Percentiles rank a stretch among this genome's conserved stretches.
Conservation (phyloP, 2,113 vertebrate species). For the Gambusia affinis region DNA sequence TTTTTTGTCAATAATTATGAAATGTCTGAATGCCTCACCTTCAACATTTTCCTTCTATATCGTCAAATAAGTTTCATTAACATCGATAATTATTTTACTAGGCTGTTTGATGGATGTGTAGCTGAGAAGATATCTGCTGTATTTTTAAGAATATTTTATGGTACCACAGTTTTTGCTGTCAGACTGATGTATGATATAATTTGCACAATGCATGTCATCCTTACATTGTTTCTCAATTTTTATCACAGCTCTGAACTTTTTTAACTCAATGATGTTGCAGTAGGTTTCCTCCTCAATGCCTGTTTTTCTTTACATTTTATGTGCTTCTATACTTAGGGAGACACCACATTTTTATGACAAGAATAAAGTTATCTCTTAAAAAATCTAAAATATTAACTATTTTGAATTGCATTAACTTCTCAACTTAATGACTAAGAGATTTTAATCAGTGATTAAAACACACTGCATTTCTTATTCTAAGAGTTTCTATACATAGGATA, state of each 20-base stretch:
- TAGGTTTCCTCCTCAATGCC: constrained; percentile 44
- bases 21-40: constrained; percentile 59
- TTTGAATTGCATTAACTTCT: not conserved
- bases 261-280: constrained; percentile 24
- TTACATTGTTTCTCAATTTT: constrained; percentile 35
- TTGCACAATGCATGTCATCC: constrained; percentile 44
- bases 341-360: constrained; percentile 67
- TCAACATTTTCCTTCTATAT: constrained; percentile 39
- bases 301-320: constrained; percentile 51
- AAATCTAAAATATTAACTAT: constrained; percentile 44
- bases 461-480: too few species aligned
- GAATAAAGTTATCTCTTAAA: constrained; percentile 54
- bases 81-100: constrained; percentile 9
- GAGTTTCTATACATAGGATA: too few species aligned
- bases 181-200: constrained; percentile 19
- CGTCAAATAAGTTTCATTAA: constrained; percentile 31
- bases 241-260: constrained; percentile 26
- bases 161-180: constrained; percentile 42
- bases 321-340: constrained; percentile 59
- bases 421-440: not conserved
- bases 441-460: not conserved
- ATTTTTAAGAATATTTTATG: constrained; percentile 54
- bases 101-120: constrained; percentile 38
- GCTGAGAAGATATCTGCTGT: constrained; percentile 57
- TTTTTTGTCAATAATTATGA: constrained; percentile 35